Conservation (phyloP, 2,888 invertebrate species). For the Tachina lurida region DNA sequence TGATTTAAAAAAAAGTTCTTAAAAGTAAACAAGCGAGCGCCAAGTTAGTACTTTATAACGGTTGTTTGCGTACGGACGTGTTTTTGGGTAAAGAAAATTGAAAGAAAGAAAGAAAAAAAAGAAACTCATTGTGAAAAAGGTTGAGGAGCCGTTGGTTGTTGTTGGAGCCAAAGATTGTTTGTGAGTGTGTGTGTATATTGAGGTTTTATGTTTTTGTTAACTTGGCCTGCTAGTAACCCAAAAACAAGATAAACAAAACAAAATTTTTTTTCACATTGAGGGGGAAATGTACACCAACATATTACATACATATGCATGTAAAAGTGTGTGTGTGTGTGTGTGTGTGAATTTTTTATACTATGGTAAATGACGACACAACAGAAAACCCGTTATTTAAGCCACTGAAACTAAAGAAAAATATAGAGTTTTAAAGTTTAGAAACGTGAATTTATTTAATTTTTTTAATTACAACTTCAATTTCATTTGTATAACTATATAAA, state of each 20-base stretch:
- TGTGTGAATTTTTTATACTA: constrained; percentile 6
- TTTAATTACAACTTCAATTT: constrained; percentile 54
- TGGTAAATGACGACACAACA: constrained; percentile 57
- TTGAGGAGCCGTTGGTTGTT: constrained; percentile 35
- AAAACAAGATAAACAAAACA: background rate
- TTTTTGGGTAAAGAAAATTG: constrained; percentile 51
- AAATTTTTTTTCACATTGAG: constrained; percentile 26
- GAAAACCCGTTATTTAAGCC: constrained; percentile 59
- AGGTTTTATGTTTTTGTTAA: constrained; percentile 27
- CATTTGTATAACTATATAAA: constrained; percentile 24
- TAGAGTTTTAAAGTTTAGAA: constrained; percentile 8
- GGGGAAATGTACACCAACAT: background rate
- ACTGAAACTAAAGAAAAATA: constrained; percentile 22
- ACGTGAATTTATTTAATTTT: background rate
- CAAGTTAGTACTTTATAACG: constrained; percentile 81
- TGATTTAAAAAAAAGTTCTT: constrained; percentile 38
- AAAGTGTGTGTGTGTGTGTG: background rate
- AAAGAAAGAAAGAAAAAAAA: background rate
- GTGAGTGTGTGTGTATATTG: constrained; percentile 14
- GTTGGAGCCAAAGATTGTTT: background rate
- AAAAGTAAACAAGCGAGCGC: constrained; percentile 59
- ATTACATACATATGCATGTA: background rate
- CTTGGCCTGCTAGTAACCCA: constrained; percentile 31
- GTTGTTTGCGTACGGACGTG: constrained; percentile 83
- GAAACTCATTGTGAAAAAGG: constrained; percentile 21